Evolutionary conservation across 2,113 vertebrate genomes (phyloP), one percentile per base, ranked within the genome.

Genomic region (Piprites chloris): DNA sequence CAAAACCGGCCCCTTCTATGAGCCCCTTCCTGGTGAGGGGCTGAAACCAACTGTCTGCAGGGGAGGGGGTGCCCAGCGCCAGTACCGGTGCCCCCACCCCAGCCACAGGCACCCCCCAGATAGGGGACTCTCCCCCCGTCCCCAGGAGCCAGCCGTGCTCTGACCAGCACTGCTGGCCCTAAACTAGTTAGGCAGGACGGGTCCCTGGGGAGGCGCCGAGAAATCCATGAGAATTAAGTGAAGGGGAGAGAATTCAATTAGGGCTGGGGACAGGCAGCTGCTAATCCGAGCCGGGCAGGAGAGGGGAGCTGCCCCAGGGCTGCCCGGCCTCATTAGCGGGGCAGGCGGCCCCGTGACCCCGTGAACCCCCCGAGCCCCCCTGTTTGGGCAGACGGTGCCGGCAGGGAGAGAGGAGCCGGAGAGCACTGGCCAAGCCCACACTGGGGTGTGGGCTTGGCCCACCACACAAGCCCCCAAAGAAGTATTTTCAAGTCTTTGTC

Each of bases 151-250:
- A 6, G 65, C 56, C 41, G 0, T 4, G 5, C 76, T 89, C 81
- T 58, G 83, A 78, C 47, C 4, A 0, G 85, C 9, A 5, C 6
- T 42, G 37, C 84, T 6, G 13, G 81, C 84, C 91, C 93, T 97
- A 95, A 97, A 97, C 96, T 69, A 83, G 94, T 96, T 97, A 94
- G 94, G 75, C 91, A 91, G 94, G 93, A 85, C 3, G 1, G 41
- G 83, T 95, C 95, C 86, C 91, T 0, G 52, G 91, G 93, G 96
- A 97, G 85, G 91, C 85, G 66, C 78, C 63, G 65, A 96, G 95
- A 96, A 97, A 96, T 96, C 95, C 87, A 95, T 96, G 91, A 96
- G 93, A 97, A 95, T 95, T 94, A 95, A 95, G 91, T 96, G 95
- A 96, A 95, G 91, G 94, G 95, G 87, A 96, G 96, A 96, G 91